Percentiles rank a stretch among this genome's conserved stretches.
These are phyloP conservation scores for Carduelis carduelis DNA, from an alignment of 2,797 vertebrate species.

Conservation along the genomic window DNA sequence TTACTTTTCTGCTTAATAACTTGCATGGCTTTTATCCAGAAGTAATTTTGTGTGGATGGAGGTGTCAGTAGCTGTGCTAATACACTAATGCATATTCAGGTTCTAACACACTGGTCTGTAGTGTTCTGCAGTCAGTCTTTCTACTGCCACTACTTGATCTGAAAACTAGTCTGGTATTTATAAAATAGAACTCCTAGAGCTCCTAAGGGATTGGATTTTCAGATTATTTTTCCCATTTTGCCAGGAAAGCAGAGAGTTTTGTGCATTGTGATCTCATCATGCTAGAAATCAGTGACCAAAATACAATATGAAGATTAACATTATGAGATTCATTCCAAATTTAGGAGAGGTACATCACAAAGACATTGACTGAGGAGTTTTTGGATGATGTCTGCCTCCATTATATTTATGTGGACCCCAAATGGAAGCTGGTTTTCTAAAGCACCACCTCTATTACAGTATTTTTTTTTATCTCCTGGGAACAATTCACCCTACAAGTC, in stretches of 20 bases:
- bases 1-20: background rate
- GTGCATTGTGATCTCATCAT: background rate
- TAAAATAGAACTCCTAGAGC: background rate
- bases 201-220: background rate
- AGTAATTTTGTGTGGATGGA: background rate
- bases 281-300: background rate
- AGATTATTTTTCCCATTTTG: background rate
- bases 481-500: background rate
- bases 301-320: background rate
- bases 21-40: background rate
- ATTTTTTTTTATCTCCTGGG: background rate
- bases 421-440: background rate
- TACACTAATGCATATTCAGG: background rate
- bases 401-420: background rate
- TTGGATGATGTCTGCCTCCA: background rate
- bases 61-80: background rate
- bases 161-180: background rate
- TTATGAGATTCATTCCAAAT: background rate
- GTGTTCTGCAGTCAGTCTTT: background rate
- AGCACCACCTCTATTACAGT: background rate
- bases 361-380: background rate
- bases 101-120: background rate
- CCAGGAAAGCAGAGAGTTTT: background rate
- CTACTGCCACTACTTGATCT: background rate
- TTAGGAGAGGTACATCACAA: background rate